phyloP scores from a whole-genome alignment of 2,113 vertebrate species.

The Apus apus region DNA sequence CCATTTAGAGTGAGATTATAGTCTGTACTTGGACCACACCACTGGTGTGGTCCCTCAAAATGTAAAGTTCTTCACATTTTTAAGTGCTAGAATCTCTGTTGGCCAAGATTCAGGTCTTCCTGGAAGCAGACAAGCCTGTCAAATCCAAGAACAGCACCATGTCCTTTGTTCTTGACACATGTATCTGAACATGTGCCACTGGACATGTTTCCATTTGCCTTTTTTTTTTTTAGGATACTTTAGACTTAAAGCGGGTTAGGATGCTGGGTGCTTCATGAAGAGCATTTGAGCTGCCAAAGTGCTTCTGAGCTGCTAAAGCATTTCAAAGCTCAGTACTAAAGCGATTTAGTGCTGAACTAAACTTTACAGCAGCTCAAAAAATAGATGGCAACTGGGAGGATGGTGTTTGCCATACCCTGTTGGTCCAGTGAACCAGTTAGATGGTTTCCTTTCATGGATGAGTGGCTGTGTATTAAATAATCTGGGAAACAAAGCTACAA shows the following conservation, averaged over 20 bases:
- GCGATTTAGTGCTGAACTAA: conserved; percentile 60
- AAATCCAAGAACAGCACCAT: neutral
- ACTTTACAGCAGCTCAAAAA: conserved; percentile 58
- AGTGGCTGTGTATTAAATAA: neutral
- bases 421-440: neutral
- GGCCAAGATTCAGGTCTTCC: neutral
- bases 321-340: conserved; percentile 68
- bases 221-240: conserved; percentile 21
- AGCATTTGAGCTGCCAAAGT: conserved; percentile 69
- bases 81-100: neutral
- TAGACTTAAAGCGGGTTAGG: conserved; percentile 61
- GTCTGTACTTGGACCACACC: neutral
- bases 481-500: neutral
- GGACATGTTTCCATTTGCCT: neutral
- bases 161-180: neutral
- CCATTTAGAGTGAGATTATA: neutral
- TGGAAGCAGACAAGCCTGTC: neutral
- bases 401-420: neutral
- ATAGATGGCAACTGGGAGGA: conserved; percentile 4
- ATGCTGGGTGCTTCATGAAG: conserved; percentile 44
- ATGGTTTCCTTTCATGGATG: neutral
- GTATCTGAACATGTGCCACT: neutral
- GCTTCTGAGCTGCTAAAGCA: conserved; percentile 71
- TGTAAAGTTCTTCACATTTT: neutral
- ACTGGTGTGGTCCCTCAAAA: neutral